phyloP scores from a whole-genome alignment of 2,888 invertebrate species.

The Congeria kusceri region DNA sequence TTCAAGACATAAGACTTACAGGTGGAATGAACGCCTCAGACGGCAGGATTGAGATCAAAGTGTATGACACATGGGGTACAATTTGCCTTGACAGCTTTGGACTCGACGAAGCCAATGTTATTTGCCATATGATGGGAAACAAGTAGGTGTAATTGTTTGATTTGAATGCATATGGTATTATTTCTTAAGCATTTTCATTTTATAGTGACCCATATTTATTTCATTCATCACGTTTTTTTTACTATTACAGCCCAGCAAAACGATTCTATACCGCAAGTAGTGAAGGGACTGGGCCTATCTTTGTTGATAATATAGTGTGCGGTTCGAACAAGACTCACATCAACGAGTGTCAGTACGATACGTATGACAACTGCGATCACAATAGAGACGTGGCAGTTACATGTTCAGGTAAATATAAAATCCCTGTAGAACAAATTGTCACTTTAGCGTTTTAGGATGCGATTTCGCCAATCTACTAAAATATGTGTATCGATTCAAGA shows the following conservation, averaged over 20 bases:
- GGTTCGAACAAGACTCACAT: slow-evolving; percentile 2
- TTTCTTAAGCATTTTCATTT: no score
- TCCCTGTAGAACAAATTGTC: no score
- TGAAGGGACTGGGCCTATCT: slow-evolving; percentile 16
- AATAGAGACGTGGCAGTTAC: slow-evolving; percentile 10
- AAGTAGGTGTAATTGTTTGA: background rate
- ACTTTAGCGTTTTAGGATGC: no score
- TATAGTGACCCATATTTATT: no score
- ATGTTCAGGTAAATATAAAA: slow-evolving; percentile 23
- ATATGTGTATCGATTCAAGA: no score
- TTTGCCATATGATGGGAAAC: background rate
- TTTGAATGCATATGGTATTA: no score
- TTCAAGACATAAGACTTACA: background rate
- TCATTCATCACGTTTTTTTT: no score
- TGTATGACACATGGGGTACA: background rate
- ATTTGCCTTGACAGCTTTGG: background rate
- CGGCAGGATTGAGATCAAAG: background rate
- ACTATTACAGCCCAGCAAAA: no score
- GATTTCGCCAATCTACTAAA: no score
- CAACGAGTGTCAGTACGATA: slow-evolving; percentile 22
- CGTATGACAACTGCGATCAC: slow-evolving; percentile 22
- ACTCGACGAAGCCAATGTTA: background rate
- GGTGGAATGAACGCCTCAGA: background rate
- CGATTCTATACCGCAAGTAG: background rate
- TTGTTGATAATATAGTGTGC: slow-evolving; percentile 20